phyloP scores from a whole-genome alignment of 2,113 vertebrate genomes.

The Tretioscincus oriximinensis region DNA sequence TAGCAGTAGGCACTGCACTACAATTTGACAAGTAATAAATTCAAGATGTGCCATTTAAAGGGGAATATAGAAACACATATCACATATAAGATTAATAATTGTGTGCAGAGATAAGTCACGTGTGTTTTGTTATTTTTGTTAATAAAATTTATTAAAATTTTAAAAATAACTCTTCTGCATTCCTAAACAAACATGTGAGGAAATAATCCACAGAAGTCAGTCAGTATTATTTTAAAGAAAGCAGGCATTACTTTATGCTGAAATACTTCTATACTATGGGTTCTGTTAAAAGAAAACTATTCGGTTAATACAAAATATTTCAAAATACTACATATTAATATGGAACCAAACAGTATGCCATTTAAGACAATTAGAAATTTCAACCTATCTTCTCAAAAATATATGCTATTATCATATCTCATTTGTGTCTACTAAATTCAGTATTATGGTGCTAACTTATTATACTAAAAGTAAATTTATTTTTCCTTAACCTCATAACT shows the following conservation, averaged over 20 bases:
- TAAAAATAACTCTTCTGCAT: neutral
- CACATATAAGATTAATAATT: neutral
- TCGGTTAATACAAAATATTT: neutral
- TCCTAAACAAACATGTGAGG: too few species aligned
- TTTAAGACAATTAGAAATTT: neutral
- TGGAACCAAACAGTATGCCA: neutral
- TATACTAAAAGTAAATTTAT: neutral
- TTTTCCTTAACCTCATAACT: neutral
- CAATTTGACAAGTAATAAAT: neutral
- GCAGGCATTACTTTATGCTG: neutral
- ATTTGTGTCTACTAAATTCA: neutral
- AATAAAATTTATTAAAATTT: slow-evolving; percentile 28
- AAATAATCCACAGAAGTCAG: too few species aligned
- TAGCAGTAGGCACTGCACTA: neutral
- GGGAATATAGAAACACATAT: neutral
- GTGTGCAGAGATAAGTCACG: slow-evolving; percentile 19
- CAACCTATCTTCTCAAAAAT: slow-evolving; percentile 14
- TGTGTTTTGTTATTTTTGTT: slow-evolving; percentile 2
- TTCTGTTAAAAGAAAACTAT: neutral
- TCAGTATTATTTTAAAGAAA: too few species aligned
- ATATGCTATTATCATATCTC: neutral
- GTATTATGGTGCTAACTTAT: too few species aligned
- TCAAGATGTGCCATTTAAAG: neutral
- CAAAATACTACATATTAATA: slow-evolving; percentile 6
- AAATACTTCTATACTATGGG: slow-evolving; percentile 2